Evolutionary conservation across 1,140 invertebrate genomes (phyloP).

Genomic region (Trinorchestia longiramus): DNA sequence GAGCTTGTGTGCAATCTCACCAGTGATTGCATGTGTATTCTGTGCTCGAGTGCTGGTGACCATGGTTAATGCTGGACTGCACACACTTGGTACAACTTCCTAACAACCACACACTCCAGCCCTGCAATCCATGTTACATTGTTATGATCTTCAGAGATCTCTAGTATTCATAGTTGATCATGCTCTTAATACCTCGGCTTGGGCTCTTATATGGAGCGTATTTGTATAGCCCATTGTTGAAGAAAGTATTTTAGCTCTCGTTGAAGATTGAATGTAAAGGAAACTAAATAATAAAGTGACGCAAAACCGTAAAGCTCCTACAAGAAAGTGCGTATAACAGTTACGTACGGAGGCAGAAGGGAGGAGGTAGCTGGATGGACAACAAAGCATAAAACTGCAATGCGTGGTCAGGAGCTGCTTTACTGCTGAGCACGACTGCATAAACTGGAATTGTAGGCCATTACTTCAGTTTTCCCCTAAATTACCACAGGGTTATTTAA

Average conservation of each 20-base stretch:
- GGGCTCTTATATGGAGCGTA: not conserved
- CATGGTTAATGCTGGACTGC: not conserved
- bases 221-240: not conserved
- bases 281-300: not conserved
- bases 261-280: not conserved
- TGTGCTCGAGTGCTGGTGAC: not conserved
- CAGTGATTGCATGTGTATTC: not conserved
- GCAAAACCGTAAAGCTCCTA: not conserved
- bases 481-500: not conserved
- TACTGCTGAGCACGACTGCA: not conserved
- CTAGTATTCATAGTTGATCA: not conserved
- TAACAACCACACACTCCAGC: not conserved
- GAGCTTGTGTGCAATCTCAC: not conserved
- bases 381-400: not conserved
- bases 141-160: not conserved
- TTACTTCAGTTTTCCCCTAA: not conserved
- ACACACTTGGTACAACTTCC: not conserved
- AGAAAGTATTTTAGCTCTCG: too few species aligned
- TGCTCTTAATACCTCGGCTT: not conserved
- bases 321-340: not conserved
- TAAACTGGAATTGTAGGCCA: not conserved
- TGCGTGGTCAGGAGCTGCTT: not conserved
- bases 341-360: not conserved
- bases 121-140: not conserved
- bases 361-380: too few species aligned